Conservation (phyloP, 2,797 vertebrate genomes). For the Rhinella marina region DNA sequence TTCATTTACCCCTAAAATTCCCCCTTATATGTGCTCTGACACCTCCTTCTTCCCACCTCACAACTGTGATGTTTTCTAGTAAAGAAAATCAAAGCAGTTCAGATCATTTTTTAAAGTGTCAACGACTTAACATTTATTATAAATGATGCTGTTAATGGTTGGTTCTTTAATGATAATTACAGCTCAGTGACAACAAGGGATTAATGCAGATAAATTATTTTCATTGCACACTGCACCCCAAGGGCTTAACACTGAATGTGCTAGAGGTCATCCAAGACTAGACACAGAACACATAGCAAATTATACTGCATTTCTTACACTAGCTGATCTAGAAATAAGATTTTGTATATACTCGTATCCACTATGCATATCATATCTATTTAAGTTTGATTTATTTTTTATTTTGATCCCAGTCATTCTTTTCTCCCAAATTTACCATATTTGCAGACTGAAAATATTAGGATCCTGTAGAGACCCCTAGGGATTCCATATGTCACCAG, state of each 20-base stretch:
- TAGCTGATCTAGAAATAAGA: neutral
- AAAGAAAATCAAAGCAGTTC: neutral
- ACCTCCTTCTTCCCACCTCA: too few species aligned
- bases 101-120: neutral
- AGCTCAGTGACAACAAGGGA: neutral
- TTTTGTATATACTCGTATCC: neutral
- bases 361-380: neutral
- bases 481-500: too few species aligned
- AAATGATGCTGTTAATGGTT: neutral
- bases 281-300: neutral
- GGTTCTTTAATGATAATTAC: conserved; percentile 1
- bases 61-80: neutral
- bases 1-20: too few species aligned
- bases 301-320: neutral
- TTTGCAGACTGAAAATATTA: too few species aligned
- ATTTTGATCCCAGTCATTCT: neutral
- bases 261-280: neutral
- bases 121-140: neutral
- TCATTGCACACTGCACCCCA: neutral
- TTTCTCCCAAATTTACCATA: too few species aligned
- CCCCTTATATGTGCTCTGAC: too few species aligned
- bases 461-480: too few species aligned
- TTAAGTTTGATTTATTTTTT: neutral
- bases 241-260: neutral
- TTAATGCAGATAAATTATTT: neutral